Conservation (phyloP, 2,113 vertebrate species). For the Beaufortia kweichowensis region DNA sequence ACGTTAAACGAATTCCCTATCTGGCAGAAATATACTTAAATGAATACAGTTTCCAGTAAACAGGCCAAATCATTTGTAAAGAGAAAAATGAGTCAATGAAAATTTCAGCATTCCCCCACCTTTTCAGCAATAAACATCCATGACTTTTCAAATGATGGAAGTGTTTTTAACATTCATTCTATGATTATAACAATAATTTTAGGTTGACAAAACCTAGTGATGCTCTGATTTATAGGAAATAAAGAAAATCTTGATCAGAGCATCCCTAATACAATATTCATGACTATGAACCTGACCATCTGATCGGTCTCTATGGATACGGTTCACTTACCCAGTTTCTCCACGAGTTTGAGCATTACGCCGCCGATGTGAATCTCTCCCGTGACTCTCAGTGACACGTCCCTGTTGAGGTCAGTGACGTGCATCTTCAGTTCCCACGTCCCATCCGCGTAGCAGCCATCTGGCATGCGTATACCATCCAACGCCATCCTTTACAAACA, state of each 20-base stretch:
- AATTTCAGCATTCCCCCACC: too few species aligned
- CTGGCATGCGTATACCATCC: constrained; percentile 98
- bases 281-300: too few species aligned
- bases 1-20: neutral
- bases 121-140: too few species aligned
- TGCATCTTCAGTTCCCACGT: constrained; percentile 97
- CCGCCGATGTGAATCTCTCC: constrained; percentile 97
- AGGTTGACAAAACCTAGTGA: too few species aligned
- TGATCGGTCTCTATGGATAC: too few species aligned
- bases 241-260: too few species aligned
- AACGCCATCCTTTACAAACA: constrained; percentile 83
- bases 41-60: neutral
- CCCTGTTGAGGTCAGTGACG: constrained; percentile 92
- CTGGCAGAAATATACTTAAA: neutral
- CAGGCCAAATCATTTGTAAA: neutral
- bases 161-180: too few species aligned
- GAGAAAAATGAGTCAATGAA: neutral
- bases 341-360: constrained; percentile 98
- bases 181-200: too few species aligned
- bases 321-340: constrained; percentile 88
- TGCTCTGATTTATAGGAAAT: too few species aligned
- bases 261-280: too few species aligned
- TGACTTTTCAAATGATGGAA: too few species aligned
- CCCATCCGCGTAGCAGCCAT: constrained; percentile 97
- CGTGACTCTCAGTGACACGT: constrained; percentile 92